Conservation (phyloP, 1,140 invertebrate species). For the Halyomorpha halys region DNA sequence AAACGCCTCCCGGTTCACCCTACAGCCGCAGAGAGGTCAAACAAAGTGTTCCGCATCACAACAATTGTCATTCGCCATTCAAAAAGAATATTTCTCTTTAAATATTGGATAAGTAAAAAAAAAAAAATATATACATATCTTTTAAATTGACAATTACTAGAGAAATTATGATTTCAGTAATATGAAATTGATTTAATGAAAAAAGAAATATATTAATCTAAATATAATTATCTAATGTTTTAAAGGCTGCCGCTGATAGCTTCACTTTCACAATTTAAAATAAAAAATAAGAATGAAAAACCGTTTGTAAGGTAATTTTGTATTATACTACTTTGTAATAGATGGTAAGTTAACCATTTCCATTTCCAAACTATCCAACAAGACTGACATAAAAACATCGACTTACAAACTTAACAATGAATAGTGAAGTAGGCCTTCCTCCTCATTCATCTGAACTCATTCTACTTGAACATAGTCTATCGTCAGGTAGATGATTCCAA, state of each 20-base stretch:
- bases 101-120: slow-evolving; percentile 2
- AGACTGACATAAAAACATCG: neutral
- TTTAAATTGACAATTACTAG: neutral
- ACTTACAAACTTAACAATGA: slow-evolving; percentile 6
- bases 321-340: no score
- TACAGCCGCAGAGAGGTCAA: slow-evolving; percentile 17
- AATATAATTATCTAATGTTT: no score
- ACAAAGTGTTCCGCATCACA: slow-evolving; percentile 20
- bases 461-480: slow-evolving; percentile 4
- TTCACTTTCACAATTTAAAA: no score
- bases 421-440: slow-evolving; percentile 9
- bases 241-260: no score
- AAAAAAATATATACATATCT: neutral
- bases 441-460: slow-evolving; percentile 3
- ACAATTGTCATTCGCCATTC: slow-evolving; percentile 15
- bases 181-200: no score
- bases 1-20: slow-evolving; percentile 12
- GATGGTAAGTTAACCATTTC: neutral
- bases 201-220: no score
- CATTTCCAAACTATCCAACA: slow-evolving; percentile 1
- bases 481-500: slow-evolving; percentile 11
- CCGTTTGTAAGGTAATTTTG: no score
- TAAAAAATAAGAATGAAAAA: no score
- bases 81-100: slow-evolving; percentile 17
- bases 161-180: neutral